Conservation (phyloP, 2,888 invertebrate species). For the Gerosis bhagava region DNA sequence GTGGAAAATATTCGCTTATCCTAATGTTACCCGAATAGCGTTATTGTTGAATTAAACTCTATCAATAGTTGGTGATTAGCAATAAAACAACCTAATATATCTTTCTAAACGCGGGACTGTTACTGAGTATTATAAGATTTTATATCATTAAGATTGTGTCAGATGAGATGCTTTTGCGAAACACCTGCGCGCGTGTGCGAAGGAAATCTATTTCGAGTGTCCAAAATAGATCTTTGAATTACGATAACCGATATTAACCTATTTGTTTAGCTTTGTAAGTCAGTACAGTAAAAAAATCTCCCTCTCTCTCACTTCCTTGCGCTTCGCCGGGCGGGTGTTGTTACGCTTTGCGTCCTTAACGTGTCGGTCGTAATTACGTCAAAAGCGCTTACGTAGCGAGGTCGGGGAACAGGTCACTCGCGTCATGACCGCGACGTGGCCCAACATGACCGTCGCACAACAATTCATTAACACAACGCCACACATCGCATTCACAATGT, state of each 20-base stretch:
- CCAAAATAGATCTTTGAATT: conserved; percentile 15
- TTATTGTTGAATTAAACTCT: neutral
- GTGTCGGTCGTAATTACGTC: conserved; percentile 50
- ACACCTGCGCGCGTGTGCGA: neutral
- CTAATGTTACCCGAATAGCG: neutral
- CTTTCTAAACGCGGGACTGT: neutral
- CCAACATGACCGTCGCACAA: conserved; percentile 37
- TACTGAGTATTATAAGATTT: too few species aligned
- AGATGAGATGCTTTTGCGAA: conserved; percentile 3
- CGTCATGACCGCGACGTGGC: conserved; percentile 42
- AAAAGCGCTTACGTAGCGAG: conserved; percentile 46
- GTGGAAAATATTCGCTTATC: neutral
- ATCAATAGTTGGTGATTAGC: neutral
- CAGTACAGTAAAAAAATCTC: conserved; percentile 18
- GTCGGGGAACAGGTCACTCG: conserved; percentile 52
- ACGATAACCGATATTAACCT: conserved; percentile 14
- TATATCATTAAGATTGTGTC: conserved; percentile 14
- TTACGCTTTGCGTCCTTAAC: conserved; percentile 27
- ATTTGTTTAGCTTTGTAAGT: conserved; percentile 14
- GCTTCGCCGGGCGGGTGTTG: neutral
- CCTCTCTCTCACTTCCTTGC: conserved; percentile 2
- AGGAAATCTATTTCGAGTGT: conserved; percentile 7
- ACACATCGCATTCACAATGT: conserved; percentile 9
- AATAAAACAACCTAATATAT: neutral
- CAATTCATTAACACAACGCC: conserved; percentile 25